Percentiles rank a stretch among this genome's conserved stretches.
Evolutionary conservation across 2,888 invertebrate species (phyloP).

Genomic region (Cerastis rubricosa): DNA sequence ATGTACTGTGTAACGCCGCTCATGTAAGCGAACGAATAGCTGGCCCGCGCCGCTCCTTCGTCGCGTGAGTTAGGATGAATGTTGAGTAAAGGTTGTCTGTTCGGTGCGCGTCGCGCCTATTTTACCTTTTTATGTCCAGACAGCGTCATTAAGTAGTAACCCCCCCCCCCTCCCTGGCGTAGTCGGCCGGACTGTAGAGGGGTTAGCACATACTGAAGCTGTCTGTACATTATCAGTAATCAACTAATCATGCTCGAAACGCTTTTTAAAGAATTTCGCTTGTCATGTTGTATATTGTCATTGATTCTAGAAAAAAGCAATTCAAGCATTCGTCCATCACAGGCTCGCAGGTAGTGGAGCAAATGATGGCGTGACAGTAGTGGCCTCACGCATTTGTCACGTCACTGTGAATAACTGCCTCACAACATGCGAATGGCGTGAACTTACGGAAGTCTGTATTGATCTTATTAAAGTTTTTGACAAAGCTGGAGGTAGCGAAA

Average conservation of each 20-base stretch:
- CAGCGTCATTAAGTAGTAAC: too few relatives aligned
- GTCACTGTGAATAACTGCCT: conserved; percentile 19
- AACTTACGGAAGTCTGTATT: background rate
- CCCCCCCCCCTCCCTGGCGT: too few relatives aligned
- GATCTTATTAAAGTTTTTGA: background rate
- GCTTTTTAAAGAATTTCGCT: background rate
- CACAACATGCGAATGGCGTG: conserved; percentile 34
- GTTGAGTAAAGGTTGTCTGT: too few relatives aligned
- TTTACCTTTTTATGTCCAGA: too few relatives aligned
- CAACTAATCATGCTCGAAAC: background rate
- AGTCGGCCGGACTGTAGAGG: too few relatives aligned
- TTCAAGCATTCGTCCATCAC: background rate
- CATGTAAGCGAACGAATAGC: too few relatives aligned
- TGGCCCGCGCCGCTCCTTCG: too few relatives aligned
- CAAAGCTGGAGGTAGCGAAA: background rate
- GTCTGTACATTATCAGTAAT: conserved; percentile 28
- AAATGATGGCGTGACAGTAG: conserved; percentile 25
- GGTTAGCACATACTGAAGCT: too few relatives aligned
- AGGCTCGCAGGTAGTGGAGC: background rate
- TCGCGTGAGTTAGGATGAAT: too few relatives aligned
- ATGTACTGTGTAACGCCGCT: too few relatives aligned
- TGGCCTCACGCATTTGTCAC: conserved; percentile 38
- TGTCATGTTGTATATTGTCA: background rate
- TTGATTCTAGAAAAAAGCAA: background rate
- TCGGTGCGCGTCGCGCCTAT: too few relatives aligned